These are phyloP conservation scores for Campylomormyrus tamandua DNA, from an alignment of 2,113 vertebrate genomes.

Conservation along the genomic window DNA sequence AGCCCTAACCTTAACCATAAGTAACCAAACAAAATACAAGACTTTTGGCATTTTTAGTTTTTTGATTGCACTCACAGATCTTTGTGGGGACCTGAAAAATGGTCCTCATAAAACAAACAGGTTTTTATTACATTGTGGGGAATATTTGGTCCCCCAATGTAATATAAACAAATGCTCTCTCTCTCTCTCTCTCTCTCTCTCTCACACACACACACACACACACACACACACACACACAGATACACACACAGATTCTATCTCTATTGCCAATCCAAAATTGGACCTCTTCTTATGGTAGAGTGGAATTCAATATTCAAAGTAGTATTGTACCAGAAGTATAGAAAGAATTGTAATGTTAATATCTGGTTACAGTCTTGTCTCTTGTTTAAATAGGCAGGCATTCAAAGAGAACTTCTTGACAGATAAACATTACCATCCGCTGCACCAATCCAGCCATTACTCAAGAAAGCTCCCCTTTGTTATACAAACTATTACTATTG, in stretches of 20 bases:
- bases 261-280: neutral
- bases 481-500: neutral
- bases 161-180: no score
- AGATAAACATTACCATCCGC: neutral
- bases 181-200: no score
- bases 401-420: neutral
- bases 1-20: no score
- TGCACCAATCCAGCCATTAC: conserved; percentile 6
- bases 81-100: no score
- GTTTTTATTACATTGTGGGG: no score
- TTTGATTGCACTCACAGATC: no score
- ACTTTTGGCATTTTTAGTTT: no score
- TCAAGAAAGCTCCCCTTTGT: neutral
- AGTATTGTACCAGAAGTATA: neutral
- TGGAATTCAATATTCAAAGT: neutral
- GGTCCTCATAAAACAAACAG: no score
- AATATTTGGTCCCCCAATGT: no score
- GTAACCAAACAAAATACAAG: no score
- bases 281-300: neutral
- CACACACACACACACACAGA: neutral
- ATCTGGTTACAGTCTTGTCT: neutral
- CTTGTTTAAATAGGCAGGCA: neutral
- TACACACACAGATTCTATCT: neutral
- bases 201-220: neutral
- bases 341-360: neutral